Base-by-base conservation (phyloP, 2,888 invertebrate species). In the Sphaerolaimus hirsutus region DNA sequence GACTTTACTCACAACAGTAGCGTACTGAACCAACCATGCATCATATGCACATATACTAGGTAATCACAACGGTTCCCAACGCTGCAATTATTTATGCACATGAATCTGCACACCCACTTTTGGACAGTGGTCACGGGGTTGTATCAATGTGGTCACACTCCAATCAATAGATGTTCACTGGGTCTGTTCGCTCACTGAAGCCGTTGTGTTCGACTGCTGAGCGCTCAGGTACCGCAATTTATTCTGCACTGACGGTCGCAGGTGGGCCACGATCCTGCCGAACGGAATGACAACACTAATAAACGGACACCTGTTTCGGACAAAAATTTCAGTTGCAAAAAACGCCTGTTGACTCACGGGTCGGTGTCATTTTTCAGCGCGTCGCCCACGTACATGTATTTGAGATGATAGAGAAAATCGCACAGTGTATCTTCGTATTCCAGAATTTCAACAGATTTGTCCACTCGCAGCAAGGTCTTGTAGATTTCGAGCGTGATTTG, bases 331-430 rank as follows among this genome's bases (percentile, higher is more conserved):
- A 32, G 32, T 32, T 32, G 32, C 32, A 32, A 17, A 12, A 10
- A 17, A 32, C 10, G 17, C 17, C 32, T 12, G 32, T 32, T 12
- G 17, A 41, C 41, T 26, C 29, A 43, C 43, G 35, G 44, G 24
- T 65, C 65, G 23, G 64, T 63, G 36, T 66, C 66, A 27, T 58
- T 56, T 50, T 65, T 64, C 38, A 67, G 63, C 2, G 63, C 62
- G 51, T 69, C 67, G 2, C 69, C 69, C 5, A 67, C 66, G 56
- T 65, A 68, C 62, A 66, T 66, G 58, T 70, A 70, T 55, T 69
- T 70, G 52, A 69, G 64, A 55, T 69, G 67, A 53, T 69, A 68
- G 19, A 61, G 51, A 2, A 61, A 44, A 46, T 61, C 61, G 46
- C 58, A 58, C 24, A 60, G 45, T 10, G 52, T 51, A 43, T 55